Evolutionary conservation across 2,113 vertebrate species (phyloP).

Genomic region (Python bivittatus): DNA sequence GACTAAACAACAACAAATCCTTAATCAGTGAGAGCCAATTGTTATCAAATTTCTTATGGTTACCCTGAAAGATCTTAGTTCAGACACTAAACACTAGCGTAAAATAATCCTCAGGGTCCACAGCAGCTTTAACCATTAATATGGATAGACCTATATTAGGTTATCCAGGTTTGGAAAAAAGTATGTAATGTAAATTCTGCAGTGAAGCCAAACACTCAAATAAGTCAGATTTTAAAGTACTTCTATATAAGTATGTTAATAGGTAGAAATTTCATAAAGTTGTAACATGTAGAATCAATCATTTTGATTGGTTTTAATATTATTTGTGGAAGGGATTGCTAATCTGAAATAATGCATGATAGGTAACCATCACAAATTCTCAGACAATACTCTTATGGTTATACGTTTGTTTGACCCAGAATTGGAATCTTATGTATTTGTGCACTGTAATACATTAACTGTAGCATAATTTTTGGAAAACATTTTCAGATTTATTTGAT

Average conservation of each 20-base stretch:
- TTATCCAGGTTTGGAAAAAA: neutral
- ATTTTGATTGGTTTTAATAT: neutral
- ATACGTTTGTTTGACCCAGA: neutral
- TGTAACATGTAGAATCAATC: neutral
- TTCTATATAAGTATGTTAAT: neutral
- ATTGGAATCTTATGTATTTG: neutral
- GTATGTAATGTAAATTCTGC: neutral
- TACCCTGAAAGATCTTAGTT: neutral
- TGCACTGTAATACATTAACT: neutral
- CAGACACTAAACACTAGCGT: neutral
- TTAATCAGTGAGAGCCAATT: neutral
- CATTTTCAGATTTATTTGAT: neutral
- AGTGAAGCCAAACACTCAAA: neutral
- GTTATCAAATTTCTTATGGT: neutral
- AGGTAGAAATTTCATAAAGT: neutral
- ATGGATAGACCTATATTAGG: neutral
- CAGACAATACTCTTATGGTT: neutral
- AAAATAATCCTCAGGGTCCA: neutral
- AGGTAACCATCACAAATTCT: neutral
- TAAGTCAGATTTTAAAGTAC: neutral
- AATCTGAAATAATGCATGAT: neutral
- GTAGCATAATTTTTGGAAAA: neutral
- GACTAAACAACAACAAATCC: no score
- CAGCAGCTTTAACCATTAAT: neutral
- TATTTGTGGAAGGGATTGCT: neutral